phyloP scores from a whole-genome alignment of 2,797 vertebrate species.

The Syngnathus rostellatus region DNA sequence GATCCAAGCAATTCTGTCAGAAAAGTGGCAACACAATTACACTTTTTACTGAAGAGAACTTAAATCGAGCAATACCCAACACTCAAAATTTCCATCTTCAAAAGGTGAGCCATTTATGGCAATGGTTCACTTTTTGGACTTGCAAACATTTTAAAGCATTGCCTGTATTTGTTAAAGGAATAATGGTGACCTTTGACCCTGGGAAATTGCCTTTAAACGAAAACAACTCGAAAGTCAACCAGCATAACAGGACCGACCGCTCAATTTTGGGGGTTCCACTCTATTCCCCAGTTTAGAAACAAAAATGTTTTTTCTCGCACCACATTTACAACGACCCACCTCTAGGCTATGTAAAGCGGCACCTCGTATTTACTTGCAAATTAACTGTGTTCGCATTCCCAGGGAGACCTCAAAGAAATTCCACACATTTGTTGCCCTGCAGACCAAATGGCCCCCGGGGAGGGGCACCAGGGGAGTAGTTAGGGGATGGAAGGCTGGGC shows the following conservation, averaged over 20 bases:
- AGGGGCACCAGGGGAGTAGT: slow-evolving; percentile 1
- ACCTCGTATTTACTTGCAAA: slow-evolving; percentile 64
- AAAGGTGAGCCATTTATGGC: too few species aligned
- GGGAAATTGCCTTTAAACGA: neutral
- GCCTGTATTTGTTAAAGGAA: neutral
- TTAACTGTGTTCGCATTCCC: slow-evolving; percentile 55
- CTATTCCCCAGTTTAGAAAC: neutral
- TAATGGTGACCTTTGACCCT: neutral
- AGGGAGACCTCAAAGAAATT: slow-evolving; percentile 61
- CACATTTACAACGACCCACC: slow-evolving; percentile 14
- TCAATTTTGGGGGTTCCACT: neutral
- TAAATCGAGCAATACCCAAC: too few species aligned
- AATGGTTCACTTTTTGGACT: too few species aligned
- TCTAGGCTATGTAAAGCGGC: slow-evolving; percentile 19
- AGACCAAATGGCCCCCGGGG: slow-evolving; percentile 50
- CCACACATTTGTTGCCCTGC: slow-evolving; percentile 57
- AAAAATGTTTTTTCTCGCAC: slow-evolving; percentile 4
- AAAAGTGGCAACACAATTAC: too few species aligned
- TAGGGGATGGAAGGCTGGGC: slow-evolving; percentile 8
- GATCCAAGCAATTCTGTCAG: neutral
- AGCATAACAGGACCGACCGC: neutral
- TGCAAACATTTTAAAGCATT: too few species aligned
- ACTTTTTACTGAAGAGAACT: too few species aligned
- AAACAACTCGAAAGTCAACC: neutral
- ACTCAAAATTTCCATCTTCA: too few species aligned